phyloP scores from a whole-genome alignment of 2,797 vertebrate species.

The Sebastes umbrosus region DNA sequence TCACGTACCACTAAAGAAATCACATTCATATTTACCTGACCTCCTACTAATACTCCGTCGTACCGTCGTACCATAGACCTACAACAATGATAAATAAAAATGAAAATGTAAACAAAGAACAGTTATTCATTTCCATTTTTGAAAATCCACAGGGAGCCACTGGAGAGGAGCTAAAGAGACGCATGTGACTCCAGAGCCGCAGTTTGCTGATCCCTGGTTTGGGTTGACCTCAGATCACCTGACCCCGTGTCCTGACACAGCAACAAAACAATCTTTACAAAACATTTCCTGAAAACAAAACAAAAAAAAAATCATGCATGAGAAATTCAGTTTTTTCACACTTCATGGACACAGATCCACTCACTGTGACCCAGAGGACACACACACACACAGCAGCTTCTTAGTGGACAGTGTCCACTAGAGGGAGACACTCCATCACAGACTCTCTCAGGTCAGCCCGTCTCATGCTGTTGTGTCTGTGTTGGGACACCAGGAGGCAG shows the following conservation, averaged over 20 bases:
- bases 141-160: too few species aligned
- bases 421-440: conserved; percentile 68
- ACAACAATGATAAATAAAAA: too few species aligned
- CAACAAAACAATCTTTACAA: too few species aligned
- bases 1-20: not conserved
- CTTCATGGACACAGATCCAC: not conserved
- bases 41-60: too few species aligned
- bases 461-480: not conserved
- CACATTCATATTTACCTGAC: not conserved
- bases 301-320: not conserved
- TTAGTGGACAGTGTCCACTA: conserved; percentile 35
- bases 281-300: too few species aligned
- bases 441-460: not conserved
- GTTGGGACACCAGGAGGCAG: conserved; percentile 50
- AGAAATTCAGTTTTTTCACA: not conserved
- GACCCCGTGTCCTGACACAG: too few species aligned
- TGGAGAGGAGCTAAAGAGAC: too few species aligned
- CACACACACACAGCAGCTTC: not conserved
- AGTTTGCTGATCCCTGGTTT: rapidly evolving
- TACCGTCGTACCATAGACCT: too few species aligned
- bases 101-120: too few species aligned
- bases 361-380: not conserved
- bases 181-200: too few species aligned
- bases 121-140: too few species aligned
- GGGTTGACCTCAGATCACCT: too few species aligned